Base-by-base conservation (phyloP, 2,888 invertebrate genomes). In the Dioctria linearis region DNA sequence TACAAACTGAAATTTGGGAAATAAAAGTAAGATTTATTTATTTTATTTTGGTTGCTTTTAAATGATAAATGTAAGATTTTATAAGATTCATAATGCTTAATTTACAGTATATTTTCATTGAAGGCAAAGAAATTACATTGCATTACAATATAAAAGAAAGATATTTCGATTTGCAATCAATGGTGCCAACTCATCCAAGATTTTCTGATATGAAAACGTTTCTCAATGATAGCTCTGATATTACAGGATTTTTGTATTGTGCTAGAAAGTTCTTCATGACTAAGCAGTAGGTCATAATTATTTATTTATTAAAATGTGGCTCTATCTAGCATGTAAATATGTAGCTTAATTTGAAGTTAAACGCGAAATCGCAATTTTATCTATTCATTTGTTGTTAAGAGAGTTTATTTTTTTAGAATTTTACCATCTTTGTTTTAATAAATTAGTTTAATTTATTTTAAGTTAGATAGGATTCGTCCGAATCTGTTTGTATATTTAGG, bases 231-330 rank as follows among this genome's bases (percentile, higher is more conserved):
- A 59, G 66, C 9, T 59, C 67, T 6, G 79, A 79, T 46, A 67
- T 79, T 11, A 43, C 59, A 4, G 67, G 79, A 59, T 69, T 79
- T 79, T 46, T 79, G 11, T 79, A 46, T 39, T 59, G 13, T 6
- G 25, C 49, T 11, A 59, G 59, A n/a, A 59, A 67, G 54, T 54
- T 11, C 11, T 54, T 11, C 11, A 4, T 11, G 54, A 8, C 4
- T 8, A n/a, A 54, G 4, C 6, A 8, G 54, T 54, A 54, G n/a
- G 1, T 54, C 25, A 25, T 25, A 25, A 25, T 25, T 25, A 25
- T 25, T 25, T 25, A 25, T 25, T 25, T 25, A 25, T 25, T 25
- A 25, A 25, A 25, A 25, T 25, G 25, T 2, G 25, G 25, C 25
- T 25, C 25, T 25, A 25, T 25, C 25, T 25, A 25, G 25, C 25